Evolutionary conservation across 1,140 invertebrate genomes (phyloP), one percentile per base, ranked within the genome.

Genomic region (Drosophila tristis): DNA sequence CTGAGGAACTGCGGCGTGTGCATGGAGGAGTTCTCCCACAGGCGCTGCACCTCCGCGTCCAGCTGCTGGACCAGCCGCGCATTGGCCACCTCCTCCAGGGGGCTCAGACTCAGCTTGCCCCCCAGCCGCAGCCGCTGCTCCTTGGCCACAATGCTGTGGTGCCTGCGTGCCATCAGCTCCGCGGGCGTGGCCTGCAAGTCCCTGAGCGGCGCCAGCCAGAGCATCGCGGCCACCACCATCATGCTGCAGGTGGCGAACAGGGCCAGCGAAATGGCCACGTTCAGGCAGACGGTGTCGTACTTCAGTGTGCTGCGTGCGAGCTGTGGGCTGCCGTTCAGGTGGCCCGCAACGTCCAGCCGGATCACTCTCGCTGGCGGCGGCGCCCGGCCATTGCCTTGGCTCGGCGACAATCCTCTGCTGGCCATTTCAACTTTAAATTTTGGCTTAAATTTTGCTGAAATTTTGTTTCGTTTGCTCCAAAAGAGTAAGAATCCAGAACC

Each of bases 1-100:
- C 87, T 62, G 43, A 97, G 94, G 68, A 96, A 96, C 79, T 95
- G 94, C 0, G 92, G 95, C 0, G 92, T 87, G 0, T 49, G 25
- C 0, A 59, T 63, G 15, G 77, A 72, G 26, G 77, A 90, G 4
- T 66, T 47, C 6, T 8, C 13, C 84, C 84, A 76, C 2, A 84
- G 56, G 1, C 53, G 25, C 20, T 67, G 29, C 20, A 15, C 4
- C 13, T 76, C 43, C 31, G 76, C 66, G 8, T 89, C 84, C 31
- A 53, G 13, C 45, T 51, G 16, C 20, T 77, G 67, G 16, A 64
- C 15, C 11, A 90, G 51, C 0, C 56, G 71, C 0, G 31, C 55
- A 29, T 80, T 84, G 29, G 60, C 81, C n/a, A 66, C 6, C 20
- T 67, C 57, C 55, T 90, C 87, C 2, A 80, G 26, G 0, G 55